phyloP scores from a whole-genome alignment of 2,113 vertebrate genomes.

The Cryptomyrus ogoouensis region DNA sequence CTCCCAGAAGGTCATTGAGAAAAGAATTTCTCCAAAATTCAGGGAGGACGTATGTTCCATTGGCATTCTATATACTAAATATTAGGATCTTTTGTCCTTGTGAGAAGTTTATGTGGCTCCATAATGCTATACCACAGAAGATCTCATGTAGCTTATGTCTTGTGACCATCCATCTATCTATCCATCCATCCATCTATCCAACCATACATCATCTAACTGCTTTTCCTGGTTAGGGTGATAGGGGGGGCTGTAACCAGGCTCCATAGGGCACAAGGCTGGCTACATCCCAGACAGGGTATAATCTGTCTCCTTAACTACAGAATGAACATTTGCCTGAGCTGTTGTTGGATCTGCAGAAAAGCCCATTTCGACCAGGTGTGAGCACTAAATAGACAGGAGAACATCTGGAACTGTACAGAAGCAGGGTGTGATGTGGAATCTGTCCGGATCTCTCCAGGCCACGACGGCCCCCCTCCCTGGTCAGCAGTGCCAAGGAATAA shows the following conservation, averaged over 20 bases:
- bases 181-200: neutral
- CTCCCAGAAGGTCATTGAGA: neutral
- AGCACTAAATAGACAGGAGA: neutral
- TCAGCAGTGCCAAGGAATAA: neutral
- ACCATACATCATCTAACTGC: neutral
- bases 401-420: neutral
- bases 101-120: neutral
- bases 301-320: neutral
- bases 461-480: neutral
- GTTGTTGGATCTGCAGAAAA: neutral
- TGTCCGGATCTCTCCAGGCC: neutral
- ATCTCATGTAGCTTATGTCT: neutral
- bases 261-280: neutral
- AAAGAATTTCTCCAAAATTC: neutral
- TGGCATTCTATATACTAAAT: neutral
- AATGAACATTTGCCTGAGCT: neutral
- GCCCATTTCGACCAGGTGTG: neutral
- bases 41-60: neutral
- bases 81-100: neutral
- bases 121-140: neutral
- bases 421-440: neutral
- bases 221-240: neutral
- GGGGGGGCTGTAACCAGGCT: neutral
- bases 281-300: neutral
- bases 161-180: neutral